Evolutionary conservation across 2,888 invertebrate species (phyloP).

Genomic region (Drosophila lutescens): DNA sequence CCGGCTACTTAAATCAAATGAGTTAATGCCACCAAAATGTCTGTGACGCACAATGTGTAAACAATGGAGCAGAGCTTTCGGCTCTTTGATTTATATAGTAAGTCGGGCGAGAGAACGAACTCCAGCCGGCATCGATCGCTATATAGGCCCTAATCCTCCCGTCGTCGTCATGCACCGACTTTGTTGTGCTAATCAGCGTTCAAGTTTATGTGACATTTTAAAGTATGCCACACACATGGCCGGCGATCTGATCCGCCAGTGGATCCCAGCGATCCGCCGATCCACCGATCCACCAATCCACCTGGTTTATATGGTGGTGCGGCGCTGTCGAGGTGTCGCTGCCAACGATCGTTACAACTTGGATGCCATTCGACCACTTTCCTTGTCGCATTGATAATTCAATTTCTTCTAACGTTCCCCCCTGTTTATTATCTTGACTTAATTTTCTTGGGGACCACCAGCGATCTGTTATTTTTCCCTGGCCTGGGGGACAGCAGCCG

Average conservation of each 20-base stretch:
- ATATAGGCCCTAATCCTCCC: conserved; percentile 55
- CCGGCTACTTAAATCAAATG: conserved; percentile 72
- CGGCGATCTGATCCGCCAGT: conserved; percentile 22
- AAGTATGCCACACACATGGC: conserved; percentile 75
- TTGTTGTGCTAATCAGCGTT: conserved; percentile 80
- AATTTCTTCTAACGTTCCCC: conserved; percentile 63
- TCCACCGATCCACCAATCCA: neutral
- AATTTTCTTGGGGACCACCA: conserved; percentile 69
- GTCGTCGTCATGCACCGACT: conserved; percentile 58
- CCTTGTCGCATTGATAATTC: conserved; percentile 73
- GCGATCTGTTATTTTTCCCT: conserved; percentile 47
- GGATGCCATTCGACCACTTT: conserved; percentile 49
- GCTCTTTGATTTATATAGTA: conserved; percentile 67
- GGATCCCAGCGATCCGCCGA: neutral
- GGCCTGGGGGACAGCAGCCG: conserved; percentile 43
- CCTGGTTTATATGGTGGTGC: conserved; percentile 51
- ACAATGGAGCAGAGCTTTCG: conserved; percentile 66
- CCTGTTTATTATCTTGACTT: conserved; percentile 66
- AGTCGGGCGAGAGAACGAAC: conserved; percentile 26
- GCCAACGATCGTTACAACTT: conserved; percentile 62
- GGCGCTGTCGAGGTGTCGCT: conserved; percentile 74
- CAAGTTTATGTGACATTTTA: conserved; percentile 81
- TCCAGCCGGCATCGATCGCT: conserved; percentile 18
- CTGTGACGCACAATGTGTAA: conserved; percentile 70
- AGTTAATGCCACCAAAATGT: conserved; percentile 71